A percentile compares a stretch with the other conserved stretches of the same genome.
phyloP scores from a whole-genome alignment of 2,113 vertebrate species.

The Rissa tridactyla region DNA sequence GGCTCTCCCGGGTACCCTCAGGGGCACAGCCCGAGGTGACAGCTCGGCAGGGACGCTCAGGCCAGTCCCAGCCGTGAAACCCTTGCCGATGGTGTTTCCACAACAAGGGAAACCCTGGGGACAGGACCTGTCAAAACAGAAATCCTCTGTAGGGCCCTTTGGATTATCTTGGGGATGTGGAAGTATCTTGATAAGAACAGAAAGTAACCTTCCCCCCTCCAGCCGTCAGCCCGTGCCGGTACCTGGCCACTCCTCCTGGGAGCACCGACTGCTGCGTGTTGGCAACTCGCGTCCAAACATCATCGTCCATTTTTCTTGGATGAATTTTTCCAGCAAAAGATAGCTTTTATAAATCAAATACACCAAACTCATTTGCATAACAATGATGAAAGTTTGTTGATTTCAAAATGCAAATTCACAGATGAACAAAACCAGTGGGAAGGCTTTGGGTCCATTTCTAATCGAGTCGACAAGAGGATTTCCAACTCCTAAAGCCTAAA shows the following conservation, averaged over 20 bases:
- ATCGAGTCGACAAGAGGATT: neutral
- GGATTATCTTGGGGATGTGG: neutral
- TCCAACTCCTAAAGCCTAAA: neutral
- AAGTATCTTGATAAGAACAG: neutral
- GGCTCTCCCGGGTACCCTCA: neutral
- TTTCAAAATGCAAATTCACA: neutral
- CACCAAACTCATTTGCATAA: neutral
- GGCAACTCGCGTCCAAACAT: neutral
- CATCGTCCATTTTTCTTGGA: neutral
- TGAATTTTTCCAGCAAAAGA: neutral
- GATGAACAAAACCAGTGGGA: neutral
- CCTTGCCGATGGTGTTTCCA: neutral
- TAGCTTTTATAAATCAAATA: neutral
- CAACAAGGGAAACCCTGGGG: neutral
- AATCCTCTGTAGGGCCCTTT: neutral
- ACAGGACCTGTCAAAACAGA: neutral
- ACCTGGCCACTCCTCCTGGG: neutral
- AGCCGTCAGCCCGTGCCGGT: too few relatives aligned
- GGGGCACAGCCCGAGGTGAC: neutral
- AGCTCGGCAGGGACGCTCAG: neutral
- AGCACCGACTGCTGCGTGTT: rapidly evolving
- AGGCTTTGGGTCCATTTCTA: constrained; percentile 7
- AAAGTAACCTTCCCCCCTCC: neutral
- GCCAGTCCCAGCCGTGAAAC: too few relatives aligned
- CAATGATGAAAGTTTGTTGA: neutral